These are phyloP conservation scores for Chloroceryle inda DNA, from an alignment of 2,797 vertebrate species.

Conservation along the genomic window DNA sequence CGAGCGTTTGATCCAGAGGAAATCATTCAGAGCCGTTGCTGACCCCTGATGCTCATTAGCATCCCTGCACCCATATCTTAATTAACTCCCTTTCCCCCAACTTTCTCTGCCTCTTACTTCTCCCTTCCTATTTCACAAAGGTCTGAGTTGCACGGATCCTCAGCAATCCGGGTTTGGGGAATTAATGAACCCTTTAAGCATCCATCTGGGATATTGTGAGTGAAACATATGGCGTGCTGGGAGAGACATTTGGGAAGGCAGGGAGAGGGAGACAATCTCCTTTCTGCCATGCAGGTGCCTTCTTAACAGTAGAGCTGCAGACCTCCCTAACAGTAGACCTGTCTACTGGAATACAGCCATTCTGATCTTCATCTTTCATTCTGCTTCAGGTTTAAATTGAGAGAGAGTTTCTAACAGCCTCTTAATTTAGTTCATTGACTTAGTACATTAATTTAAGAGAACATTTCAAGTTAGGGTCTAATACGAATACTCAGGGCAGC, in stretches of 20 bases:
- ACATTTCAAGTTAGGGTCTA: not conserved
- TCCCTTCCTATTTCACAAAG: not conserved
- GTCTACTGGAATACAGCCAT: not conserved
- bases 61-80: not conserved
- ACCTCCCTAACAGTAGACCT: not conserved
- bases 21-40: not conserved
- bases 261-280: not conserved
- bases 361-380: not conserved
- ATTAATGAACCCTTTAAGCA: slow-evolving; percentile 13
- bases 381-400: not conserved
- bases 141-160: not conserved
- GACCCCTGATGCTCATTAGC: not conserved
- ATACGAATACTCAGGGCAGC: not conserved
- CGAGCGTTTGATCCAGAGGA: not conserved
- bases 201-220: not conserved
- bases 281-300: not conserved
- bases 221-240: not conserved
- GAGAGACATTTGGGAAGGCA: not conserved
- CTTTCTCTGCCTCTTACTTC: not conserved
- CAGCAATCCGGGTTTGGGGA: not conserved
- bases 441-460: not conserved
- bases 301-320: not conserved
- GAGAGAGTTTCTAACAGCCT: not conserved
- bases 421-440: not conserved
- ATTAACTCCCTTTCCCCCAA: not conserved